Conservation (phyloP, 1,140 invertebrate genomes). For the Proctacanthus coquilletti region DNA sequence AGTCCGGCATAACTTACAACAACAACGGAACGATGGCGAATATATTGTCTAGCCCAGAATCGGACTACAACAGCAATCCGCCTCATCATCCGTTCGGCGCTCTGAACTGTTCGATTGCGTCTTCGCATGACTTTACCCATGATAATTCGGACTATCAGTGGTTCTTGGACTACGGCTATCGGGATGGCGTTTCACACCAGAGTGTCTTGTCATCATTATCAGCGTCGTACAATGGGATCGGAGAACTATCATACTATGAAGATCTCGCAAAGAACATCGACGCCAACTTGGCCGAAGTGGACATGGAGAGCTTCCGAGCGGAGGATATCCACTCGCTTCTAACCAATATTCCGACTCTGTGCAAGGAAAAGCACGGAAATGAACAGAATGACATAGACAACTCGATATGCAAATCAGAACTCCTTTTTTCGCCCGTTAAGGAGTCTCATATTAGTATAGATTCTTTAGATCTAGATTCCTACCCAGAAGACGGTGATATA, state of each 20-base stretch:
- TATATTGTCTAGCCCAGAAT: conserved; percentile 34
- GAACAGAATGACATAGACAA: conserved; percentile 19
- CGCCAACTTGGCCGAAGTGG: conserved; percentile 82
- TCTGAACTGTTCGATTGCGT: conserved; percentile 28
- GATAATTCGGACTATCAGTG: conserved; percentile 81
- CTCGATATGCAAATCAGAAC: conserved; percentile 76
- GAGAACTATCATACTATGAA: conserved; percentile 62
- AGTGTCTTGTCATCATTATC: conserved; percentile 66
- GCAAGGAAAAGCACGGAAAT: conserved; percentile 30
- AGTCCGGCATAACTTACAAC: not conserved
- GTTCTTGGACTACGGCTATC: conserved; percentile 74
- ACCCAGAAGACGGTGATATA: conserved; percentile 56
- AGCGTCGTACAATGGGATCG: conserved; percentile 56
- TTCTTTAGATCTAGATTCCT: conserved; percentile 70
- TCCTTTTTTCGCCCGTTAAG: conserved; percentile 81
- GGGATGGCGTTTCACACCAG: conserved; percentile 61
- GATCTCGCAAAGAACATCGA: conserved; percentile 75
- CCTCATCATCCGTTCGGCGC: conserved; percentile 8
- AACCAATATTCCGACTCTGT: conserved; percentile 57
- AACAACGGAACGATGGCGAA: conserved; percentile 8
- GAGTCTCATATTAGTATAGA: conserved; percentile 80
- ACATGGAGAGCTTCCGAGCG: conserved; percentile 85
- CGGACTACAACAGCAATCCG: conserved; percentile 42
- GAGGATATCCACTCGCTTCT: conserved; percentile 80
- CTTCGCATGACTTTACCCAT: conserved; percentile 56